Evolutionary conservation across 2,113 vertebrate genomes (phyloP), one percentile per base, ranked within the genome.

Genomic region (Tenebrosternarchus preto): DNA sequence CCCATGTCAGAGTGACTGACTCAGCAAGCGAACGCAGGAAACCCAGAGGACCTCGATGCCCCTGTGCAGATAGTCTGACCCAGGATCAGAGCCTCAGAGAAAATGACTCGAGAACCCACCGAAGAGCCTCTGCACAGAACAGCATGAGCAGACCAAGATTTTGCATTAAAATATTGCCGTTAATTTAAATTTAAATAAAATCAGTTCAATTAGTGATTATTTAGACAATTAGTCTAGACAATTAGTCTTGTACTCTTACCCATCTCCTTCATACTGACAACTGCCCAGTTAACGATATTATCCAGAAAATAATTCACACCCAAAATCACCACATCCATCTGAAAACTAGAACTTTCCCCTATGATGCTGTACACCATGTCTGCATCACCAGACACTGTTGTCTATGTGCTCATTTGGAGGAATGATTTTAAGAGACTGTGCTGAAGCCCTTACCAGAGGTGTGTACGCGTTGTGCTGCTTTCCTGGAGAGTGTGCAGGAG

Each of bases 1-100:
- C 93, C 93, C 93, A 94, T 94, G 77, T 73, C 86, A 80, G 84
- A 84, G 87, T 87, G 74, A 76, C 78, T 83, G 85, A 82, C 82
- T 88, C 69, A 69, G 80, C 76, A 57, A 69, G 4, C 63, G 80
- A 61, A 80, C 71, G 4, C 25, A 64, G 78, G 67, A 75, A 73
- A 67, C 71, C 72, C 2, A 59, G 24, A 56, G 63, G 61, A 20
- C 70, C 31, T 69, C 20, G 7, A 31, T 63, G 27, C 22, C 25
- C 77, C 61, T 69, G 43, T 16, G 36, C 4, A 64, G 4, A 56
- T 81, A 76, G 55, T 43, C 39, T 9, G 27, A 8, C 15, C 25
- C 25, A 67, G 39, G 25, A 46, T 11, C 59, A 50, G 69, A 53
- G 20, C 61, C 33, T 33, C 22, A 1, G 22, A 53, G 20, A 24